Evolutionary conservation across 2,888 invertebrate genomes (phyloP).

Genomic region (Globia sparganii): DNA sequence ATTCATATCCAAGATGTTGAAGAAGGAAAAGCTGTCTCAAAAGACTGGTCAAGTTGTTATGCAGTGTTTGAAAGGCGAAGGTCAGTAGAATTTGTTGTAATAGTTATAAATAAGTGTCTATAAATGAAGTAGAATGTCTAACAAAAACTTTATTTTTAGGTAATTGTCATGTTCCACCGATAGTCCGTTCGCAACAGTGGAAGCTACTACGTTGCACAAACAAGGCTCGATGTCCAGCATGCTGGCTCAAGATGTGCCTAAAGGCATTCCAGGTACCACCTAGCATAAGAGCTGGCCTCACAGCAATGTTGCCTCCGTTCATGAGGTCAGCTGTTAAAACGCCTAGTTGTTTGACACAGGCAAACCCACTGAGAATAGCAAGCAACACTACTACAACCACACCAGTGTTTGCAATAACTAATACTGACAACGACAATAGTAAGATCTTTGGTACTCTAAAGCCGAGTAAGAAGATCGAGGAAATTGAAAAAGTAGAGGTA

Average conservation of each 20-base stretch:
- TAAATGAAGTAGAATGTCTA: slow-evolving; percentile 17
- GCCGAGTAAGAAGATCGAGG: slow-evolving; percentile 80
- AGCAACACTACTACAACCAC: slow-evolving; percentile 72
- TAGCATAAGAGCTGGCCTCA: slow-evolving; percentile 92
- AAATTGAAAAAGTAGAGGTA: slow-evolving; percentile 83
- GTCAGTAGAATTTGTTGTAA: slow-evolving; percentile 70
- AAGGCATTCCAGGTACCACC: slow-evolving; percentile 94
- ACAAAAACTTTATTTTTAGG: slow-evolving; percentile 81
- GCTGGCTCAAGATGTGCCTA: slow-evolving; percentile 96
- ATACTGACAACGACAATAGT: slow-evolving; percentile 80
- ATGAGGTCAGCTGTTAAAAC: slow-evolving; percentile 88
- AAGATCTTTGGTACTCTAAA: slow-evolving; percentile 83
- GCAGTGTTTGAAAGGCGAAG: slow-evolving; percentile 93
- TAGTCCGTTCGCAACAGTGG: slow-evolving; percentile 93
- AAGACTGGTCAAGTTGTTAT: slow-evolving; percentile 89
- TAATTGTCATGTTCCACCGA: slow-evolving; percentile 93
- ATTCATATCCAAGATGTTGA: slow-evolving; percentile 95
- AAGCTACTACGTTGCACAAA: slow-evolving; percentile 92
- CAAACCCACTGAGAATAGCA: slow-evolving; percentile 80
- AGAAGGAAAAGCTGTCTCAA: slow-evolving; percentile 91
- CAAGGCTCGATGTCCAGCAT: slow-evolving; percentile 95
- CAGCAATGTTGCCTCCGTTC: slow-evolving; percentile 92
- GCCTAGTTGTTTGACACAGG: slow-evolving; percentile 74
- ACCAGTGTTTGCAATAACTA: slow-evolving; percentile 78
- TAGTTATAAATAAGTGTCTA: slow-evolving; percentile 1